phyloP scores from a whole-genome alignment of 2,113 vertebrate species.

The Meleagris gallopavo region DNA sequence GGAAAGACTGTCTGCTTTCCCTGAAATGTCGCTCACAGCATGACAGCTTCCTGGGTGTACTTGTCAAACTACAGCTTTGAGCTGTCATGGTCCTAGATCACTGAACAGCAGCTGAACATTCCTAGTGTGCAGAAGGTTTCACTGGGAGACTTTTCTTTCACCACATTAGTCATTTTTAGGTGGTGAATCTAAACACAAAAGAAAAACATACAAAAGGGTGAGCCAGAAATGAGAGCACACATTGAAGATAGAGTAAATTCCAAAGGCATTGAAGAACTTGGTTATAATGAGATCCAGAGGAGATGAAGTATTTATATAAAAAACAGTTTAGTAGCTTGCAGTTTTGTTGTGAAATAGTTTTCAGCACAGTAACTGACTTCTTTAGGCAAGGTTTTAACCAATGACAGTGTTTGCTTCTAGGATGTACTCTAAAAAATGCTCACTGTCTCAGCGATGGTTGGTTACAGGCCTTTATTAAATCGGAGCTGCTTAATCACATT shows the following conservation, averaged over 20 bases:
- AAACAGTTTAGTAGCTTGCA: constrained; percentile 85
- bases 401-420: constrained; percentile 87
- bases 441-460: constrained; percentile 76
- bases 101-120: constrained; percentile 85
- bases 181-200: constrained; percentile 68
- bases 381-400: constrained; percentile 87
- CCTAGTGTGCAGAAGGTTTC: constrained; percentile 82
- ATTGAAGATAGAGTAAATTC: constrained; percentile 76
- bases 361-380: constrained; percentile 84
- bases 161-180: constrained; percentile 64
- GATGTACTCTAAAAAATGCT: constrained; percentile 81
- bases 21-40: constrained; percentile 81
- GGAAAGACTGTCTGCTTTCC: constrained; percentile 81
- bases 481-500: constrained; percentile 86
- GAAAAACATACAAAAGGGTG: constrained; percentile 68
- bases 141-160: constrained; percentile 72
- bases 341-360: constrained; percentile 84
- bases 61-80: constrained; percentile 78
- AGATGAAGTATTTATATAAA: constrained; percentile 89
- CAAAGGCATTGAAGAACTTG: constrained; percentile 83
- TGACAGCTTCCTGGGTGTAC: constrained; percentile 83
- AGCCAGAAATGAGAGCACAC: constrained; percentile 77
- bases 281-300: constrained; percentile 83
- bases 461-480: constrained; percentile 79
- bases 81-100: constrained; percentile 79